These are phyloP conservation scores for Eucriotettix oculatus DNA, from an alignment of 2,888 invertebrate genomes.

Conservation along the genomic window DNA sequence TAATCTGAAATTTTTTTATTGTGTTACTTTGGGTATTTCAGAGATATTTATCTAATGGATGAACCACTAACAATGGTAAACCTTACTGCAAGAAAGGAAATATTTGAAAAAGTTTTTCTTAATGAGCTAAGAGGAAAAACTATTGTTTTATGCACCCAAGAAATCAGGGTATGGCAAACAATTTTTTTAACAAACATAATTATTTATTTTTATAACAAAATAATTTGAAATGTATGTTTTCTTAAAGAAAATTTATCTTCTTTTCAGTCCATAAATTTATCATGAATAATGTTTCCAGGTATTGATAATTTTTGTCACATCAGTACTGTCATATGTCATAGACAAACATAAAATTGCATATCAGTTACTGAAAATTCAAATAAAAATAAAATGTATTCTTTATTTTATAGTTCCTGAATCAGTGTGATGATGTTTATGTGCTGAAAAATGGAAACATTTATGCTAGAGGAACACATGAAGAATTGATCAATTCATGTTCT, in stretches of 20 bases:
- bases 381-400: too few species aligned
- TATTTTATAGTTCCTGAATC: neutral
- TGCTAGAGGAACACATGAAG: neutral
- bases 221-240: too few species aligned
- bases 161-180: neutral
- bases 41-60: conserved; percentile 27
- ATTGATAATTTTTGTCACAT: too few species aligned
- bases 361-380: too few species aligned
- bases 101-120: conserved; percentile 21
- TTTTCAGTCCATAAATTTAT: too few species aligned
- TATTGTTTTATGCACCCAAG: neutral
- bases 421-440: conserved; percentile 1
- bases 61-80: conserved; percentile 27
- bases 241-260: too few species aligned
- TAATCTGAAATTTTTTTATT: too few species aligned
- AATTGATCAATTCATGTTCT: neutral
- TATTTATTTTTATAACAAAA: too few species aligned
- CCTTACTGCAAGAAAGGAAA: conserved; percentile 22
- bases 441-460: neutral
- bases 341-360: too few species aligned
- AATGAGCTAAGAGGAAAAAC: neutral
- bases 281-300: too few species aligned
- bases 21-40: neutral
- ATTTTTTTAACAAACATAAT: neutral
- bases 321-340: too few species aligned